Percentiles rank a stretch among this genome's conserved stretches.
Conservation (phyloP, 1,140 invertebrate genomes). For the Bathynomus jamesi region DNA sequence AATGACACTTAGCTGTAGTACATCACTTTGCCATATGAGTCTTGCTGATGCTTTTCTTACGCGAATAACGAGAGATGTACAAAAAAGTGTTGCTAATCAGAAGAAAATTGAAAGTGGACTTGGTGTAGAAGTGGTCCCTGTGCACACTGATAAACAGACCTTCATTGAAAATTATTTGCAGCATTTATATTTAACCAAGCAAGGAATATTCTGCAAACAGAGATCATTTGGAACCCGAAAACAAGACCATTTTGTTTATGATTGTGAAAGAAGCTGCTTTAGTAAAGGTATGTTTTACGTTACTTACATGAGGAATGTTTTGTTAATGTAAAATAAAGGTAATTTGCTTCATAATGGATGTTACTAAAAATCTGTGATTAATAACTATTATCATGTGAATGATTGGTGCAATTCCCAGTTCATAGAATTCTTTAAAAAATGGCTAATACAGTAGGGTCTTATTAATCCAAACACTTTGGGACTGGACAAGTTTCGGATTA, state of each 20-base stretch:
- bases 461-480: no score
- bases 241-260: slow-evolving; percentile 15
- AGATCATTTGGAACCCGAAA: slow-evolving; percentile 16
- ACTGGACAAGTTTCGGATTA: no score
- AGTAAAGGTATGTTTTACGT: slow-evolving; percentile 15
- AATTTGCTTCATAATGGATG: no score
- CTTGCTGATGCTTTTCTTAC: slow-evolving; percentile 22
- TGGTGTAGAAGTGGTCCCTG: slow-evolving; percentile 12
- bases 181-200: slow-evolving; percentile 10
- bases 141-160: slow-evolving; percentile 8
- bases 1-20: no score
- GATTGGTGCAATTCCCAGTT: no score
- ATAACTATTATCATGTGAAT: no score
- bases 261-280: slow-evolving; percentile 19
- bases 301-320: no score
- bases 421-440: no score
- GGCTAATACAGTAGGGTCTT: no score
- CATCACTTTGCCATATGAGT: slow-evolving; percentile 26
- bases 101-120: slow-evolving; percentile 16
- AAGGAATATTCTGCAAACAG: slow-evolving; percentile 20
- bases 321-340: no score
- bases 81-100: not conserved
- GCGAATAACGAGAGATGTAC: slow-evolving; percentile 13
- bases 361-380: no score
- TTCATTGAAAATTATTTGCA: slow-evolving; percentile 19